These are phyloP conservation scores for Meteorus sp. DNA, from an alignment of 1,140 invertebrate species.

Conservation along the genomic window DNA sequence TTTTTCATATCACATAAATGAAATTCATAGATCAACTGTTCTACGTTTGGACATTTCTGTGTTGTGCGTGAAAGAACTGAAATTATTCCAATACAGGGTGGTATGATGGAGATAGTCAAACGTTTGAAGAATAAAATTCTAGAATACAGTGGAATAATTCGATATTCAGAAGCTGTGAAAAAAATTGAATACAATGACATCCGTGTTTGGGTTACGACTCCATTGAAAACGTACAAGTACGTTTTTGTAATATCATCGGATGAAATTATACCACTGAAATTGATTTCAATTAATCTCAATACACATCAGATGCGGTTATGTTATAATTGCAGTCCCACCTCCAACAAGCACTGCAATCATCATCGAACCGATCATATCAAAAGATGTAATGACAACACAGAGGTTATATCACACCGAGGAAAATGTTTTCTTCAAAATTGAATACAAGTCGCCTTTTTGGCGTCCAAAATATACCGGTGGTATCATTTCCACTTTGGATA, in stretches of 20 bases:
- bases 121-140: conserved; percentile 27
- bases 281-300: neutral
- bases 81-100: conserved; percentile 28
- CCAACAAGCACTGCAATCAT: conserved; percentile 25
- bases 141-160: conserved; percentile 27
- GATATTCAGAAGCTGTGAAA: conserved; percentile 26
- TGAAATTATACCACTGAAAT: neutral
- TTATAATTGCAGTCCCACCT: conserved; percentile 38
- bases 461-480: neutral
- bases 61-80: neutral
- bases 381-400: conserved; percentile 14
- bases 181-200: conserved; percentile 34
- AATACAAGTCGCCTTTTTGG: conserved; percentile 23
- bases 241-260: conserved; percentile 1
- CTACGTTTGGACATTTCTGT: conserved; percentile 9
- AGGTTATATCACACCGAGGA: conserved; percentile 18
- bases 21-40: too few relatives aligned
- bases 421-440: conserved; percentile 33
- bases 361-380: conserved; percentile 24
- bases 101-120: conserved; percentile 26
- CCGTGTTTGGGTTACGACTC: conserved; percentile 31
- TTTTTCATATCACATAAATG: too few relatives aligned
- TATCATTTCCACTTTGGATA: conserved; percentile 26
- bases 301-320: conserved; percentile 34
- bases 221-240: conserved; percentile 34